A percentile compares a stretch with the other conserved stretches of the same genome.
Evolutionary conservation across 1,140 invertebrate genomes (phyloP).

Genomic region (Ganaspis sp.): DNA sequence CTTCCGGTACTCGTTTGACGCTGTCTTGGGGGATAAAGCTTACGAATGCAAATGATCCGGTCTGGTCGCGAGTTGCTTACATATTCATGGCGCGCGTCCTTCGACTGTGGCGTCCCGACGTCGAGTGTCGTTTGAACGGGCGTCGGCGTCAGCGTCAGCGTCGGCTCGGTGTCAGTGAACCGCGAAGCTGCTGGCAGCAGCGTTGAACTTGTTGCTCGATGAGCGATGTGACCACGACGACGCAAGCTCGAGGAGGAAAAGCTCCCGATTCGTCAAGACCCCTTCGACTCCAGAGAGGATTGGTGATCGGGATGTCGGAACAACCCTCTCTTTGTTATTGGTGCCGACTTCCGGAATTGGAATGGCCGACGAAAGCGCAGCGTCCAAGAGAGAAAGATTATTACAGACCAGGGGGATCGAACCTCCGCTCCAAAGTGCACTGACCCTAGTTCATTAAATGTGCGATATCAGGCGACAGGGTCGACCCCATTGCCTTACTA

Average conservation of each 20-base stretch:
- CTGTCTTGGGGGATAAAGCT: neutral
- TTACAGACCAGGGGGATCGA: constrained; percentile 1
- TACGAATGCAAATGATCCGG: constrained; percentile 50
- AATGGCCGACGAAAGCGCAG: constrained; percentile 59
- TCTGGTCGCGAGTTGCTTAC: constrained; percentile 58
- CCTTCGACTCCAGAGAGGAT: constrained; percentile 43
- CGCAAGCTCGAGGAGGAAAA: constrained; percentile 52
- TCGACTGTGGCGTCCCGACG: constrained; percentile 72
- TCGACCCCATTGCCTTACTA: neutral
- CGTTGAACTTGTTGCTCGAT: constrained; percentile 70
- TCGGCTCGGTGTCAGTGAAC: constrained; percentile 73
- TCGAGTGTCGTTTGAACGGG: constrained; percentile 66
- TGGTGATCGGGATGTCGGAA: constrained; percentile 40
- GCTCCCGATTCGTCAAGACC: constrained; percentile 56
- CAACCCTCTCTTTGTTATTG: constrained; percentile 51
- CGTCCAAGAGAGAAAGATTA: constrained; percentile 37
- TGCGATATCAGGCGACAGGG: constrained; percentile 1
- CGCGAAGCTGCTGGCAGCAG: constrained; percentile 46
- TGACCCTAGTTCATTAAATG: neutral
- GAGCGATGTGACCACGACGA: constrained; percentile 55
- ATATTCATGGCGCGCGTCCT: constrained; percentile 73
- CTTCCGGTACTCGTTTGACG: neutral
- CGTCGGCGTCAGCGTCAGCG: constrained; percentile 57
- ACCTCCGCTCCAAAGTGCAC: constrained; percentile 21
- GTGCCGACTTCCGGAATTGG: constrained; percentile 57